phyloP scores from a whole-genome alignment of 64 coral and sea anemone species.

The Orbicella faveolata region DNA sequence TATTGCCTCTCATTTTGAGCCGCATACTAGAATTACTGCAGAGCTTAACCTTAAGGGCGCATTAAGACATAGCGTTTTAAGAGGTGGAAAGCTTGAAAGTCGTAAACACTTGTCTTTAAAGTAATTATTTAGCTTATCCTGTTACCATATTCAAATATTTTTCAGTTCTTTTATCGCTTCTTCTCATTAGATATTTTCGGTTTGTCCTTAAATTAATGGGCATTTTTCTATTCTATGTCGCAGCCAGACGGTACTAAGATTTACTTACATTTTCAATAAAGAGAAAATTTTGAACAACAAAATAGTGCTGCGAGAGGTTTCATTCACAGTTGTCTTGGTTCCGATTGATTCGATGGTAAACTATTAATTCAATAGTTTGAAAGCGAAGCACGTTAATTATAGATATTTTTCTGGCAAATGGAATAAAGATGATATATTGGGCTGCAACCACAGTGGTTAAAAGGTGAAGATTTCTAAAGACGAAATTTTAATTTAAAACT shows the following conservation, averaged over 20 bases:
- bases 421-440: neutral
- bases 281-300: neutral
- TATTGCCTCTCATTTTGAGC: neutral
- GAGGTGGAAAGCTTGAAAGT: neutral
- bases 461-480: neutral
- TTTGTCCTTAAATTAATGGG: neutral
- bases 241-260: neutral
- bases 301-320: neutral
- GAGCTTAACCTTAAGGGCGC: neutral
- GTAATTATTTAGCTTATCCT: neutral
- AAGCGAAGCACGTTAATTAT: conserved; percentile 10
- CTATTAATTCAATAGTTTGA: neutral
- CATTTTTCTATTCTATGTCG: neutral
- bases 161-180: neutral
- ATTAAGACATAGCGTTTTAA: neutral
- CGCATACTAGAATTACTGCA: neutral
- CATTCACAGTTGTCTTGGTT: neutral
- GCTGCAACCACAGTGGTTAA: conserved; percentile 11
- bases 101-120: neutral
- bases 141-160: neutral
- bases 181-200: neutral
- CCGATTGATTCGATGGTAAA: neutral
- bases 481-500: neutral
- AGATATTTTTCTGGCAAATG: neutral
- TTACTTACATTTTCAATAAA: too few species aligned